Evolutionary conservation across 2,113 vertebrate genomes (phyloP).

Genomic region (Haplochromis burtoni): DNA sequence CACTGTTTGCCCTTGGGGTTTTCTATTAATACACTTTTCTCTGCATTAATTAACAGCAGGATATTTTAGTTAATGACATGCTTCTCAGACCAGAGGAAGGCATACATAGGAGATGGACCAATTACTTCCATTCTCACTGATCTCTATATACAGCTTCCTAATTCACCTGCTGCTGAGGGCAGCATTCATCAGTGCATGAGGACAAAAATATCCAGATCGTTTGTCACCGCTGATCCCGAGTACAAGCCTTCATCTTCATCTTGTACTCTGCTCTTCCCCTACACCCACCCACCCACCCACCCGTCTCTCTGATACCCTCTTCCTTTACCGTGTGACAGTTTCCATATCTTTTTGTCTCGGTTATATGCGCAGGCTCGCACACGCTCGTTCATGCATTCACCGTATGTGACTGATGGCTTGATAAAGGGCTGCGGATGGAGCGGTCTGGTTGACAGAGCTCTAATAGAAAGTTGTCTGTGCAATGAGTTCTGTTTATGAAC

Average conservation of each 20-base stretch:
- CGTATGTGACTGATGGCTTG: conserved; percentile 48
- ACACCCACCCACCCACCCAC: not conserved
- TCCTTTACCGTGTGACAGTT: conserved; percentile 23
- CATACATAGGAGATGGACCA: conserved; percentile 37
- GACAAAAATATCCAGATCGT: conserved; percentile 61
- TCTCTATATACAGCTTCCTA: conserved; percentile 50
- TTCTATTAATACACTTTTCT: conserved; percentile 48
- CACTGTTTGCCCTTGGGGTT: not conserved
- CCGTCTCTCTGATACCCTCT: conserved; percentile 9
- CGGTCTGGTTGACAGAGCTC: conserved; percentile 29
- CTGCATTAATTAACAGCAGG: conserved; percentile 41
- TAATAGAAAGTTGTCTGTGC: conserved; percentile 50
- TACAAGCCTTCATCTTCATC: conserved; percentile 44
- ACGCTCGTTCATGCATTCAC: not conserved
- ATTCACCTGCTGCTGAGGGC: conserved; percentile 34
- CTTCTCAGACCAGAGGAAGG: conserved; percentile 9
- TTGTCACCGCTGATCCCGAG: conserved; percentile 57
- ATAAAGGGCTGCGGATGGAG: conserved; percentile 44
- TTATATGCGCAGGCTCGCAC: not conserved
- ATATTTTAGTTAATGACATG: conserved; percentile 31
- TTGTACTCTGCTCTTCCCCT: not conserved
- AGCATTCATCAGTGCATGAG: conserved; percentile 42
- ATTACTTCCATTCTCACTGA: conserved; percentile 49
- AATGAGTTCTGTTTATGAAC: conserved; percentile 49
- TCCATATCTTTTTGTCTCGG: conserved; percentile 31